Conservation (phyloP, 2,113 vertebrate genomes). For the Sigmodon hispidus region DNA sequence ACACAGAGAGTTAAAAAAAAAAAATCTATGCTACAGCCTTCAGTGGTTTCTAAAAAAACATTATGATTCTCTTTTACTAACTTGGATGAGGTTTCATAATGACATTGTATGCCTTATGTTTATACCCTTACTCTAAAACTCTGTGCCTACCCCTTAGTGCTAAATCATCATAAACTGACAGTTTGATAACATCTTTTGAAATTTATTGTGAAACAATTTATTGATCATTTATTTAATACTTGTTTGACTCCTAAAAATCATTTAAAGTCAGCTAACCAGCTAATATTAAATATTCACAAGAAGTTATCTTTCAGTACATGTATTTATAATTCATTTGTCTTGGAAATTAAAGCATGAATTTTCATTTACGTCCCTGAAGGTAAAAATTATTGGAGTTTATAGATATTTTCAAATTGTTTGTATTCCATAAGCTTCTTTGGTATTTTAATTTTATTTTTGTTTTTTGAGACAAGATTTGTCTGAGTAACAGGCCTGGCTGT, state of each 20-base stretch:
- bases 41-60: not conserved
- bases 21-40: not conserved
- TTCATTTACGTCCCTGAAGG: constrained; percentile 35
- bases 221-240: constrained; percentile 33
- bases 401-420: constrained; percentile 45
- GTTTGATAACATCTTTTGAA: constrained; percentile 34
- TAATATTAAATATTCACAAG: constrained; percentile 43
- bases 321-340: constrained; percentile 23
- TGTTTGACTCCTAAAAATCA: constrained; percentile 22
- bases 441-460: not conserved
- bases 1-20: not conserved
- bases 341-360: constrained; percentile 7
- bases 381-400: constrained; percentile 39
- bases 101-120: not conserved
- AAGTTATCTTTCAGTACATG: not conserved
- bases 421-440: not conserved
- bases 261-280: constrained; percentile 26
- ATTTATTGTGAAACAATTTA: not conserved
- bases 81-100: not conserved
- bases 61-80: not conserved
- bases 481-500: not conserved
- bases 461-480: not conserved
- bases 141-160: not conserved
- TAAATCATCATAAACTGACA: not conserved
- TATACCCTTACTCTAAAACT: not conserved